Evolutionary conservation across 2,888 invertebrate genomes (phyloP).

Genomic region (Phytoseiulus persimilis): DNA sequence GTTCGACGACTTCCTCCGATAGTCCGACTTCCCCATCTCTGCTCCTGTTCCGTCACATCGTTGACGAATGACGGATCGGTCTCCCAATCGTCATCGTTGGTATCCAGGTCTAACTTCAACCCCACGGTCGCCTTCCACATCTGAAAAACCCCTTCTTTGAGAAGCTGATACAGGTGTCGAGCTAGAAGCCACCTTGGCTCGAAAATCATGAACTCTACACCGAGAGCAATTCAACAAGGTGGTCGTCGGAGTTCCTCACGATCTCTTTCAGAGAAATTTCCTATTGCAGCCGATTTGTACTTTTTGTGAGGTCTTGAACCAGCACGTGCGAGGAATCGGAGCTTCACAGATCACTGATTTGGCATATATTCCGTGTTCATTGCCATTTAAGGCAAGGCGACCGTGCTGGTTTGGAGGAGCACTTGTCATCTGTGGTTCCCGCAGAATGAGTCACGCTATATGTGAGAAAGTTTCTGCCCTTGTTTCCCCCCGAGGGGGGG

Average conservation of each 20-base stretch:
- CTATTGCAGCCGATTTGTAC: too few relatives aligned
- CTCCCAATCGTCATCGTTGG: slow-evolving; percentile 79
- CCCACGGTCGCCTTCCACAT: slow-evolving; percentile 48
- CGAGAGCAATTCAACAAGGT: too few relatives aligned
- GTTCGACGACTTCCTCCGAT: slow-evolving; percentile 71
- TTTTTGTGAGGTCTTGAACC: too few relatives aligned
- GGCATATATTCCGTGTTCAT: neutral
- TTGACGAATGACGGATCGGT: slow-evolving; percentile 89
- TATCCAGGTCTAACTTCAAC: slow-evolving; percentile 44
- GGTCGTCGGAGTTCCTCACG: neutral
- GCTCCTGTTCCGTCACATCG: slow-evolving; percentile 85
- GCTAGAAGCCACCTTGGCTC: too few relatives aligned
- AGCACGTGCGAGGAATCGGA: neutral
- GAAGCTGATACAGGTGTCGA: too few relatives aligned
- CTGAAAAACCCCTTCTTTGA: slow-evolving; percentile 40
- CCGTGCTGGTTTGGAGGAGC: neutral
- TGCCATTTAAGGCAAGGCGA: neutral
- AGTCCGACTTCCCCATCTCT: slow-evolving; percentile 81
- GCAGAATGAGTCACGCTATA: too few relatives aligned
- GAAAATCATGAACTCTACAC: too few relatives aligned
- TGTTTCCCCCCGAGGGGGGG: too few relatives aligned
- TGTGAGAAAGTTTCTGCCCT: too few relatives aligned
- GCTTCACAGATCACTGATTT: neutral
- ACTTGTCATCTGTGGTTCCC: too few relatives aligned
- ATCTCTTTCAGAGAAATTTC: too few relatives aligned